Base-by-base conservation (phyloP, 2,888 invertebrate species). In the Acrocyrtus sp. region DNA sequence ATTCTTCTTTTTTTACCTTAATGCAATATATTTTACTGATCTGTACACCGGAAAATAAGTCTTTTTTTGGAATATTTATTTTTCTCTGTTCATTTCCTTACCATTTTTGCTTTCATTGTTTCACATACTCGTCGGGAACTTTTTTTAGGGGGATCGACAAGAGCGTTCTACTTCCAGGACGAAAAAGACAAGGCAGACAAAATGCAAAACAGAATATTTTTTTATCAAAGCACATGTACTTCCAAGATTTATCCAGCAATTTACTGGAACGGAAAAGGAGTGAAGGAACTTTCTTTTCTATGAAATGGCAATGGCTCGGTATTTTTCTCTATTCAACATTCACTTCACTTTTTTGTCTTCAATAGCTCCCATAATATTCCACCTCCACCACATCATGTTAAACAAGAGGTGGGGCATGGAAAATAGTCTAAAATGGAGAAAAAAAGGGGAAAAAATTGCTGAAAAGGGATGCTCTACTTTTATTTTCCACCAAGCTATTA, bases 401-500 rank as follows among this genome's bases (percentile, higher is more conserved):
- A 26, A 26, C 19, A 22, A 53, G 53, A 53, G 22, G 8, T 6
- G 29, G 17, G 53, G 53, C 8, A 39, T 5, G 24, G 22, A 56
- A 21, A 15, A 41, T 22, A n/a, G n/a, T 4, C 22, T 24, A 27
- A 47, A 47, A 41, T 22, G 56, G 41, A 21, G 21, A 62, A 39
- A 34, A 50, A 6, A 34, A 34, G 62, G 39, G 21, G 21, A 34
- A 57, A 8, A 21, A 21, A 21, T n/a, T n/a, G n/a, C n/a, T n/a
- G n/a, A n/a, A n/a, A n/a, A n/a, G 21, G 6, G 39, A 10, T 56
- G 41, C 43, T 41, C 56, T 27, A 41, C 41, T 56, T 56, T 41
- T 41, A 56, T 41, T n/a, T n/a, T n/a, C n/a, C n/a, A n/a, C n/a
- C n/a, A n/a, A 22, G 66, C 56, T 56, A 66, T 57, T 66, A 66